phyloP scores from a whole-genome alignment of 2,113 vertebrate species.

The Dromaius novaehollandiae region DNA sequence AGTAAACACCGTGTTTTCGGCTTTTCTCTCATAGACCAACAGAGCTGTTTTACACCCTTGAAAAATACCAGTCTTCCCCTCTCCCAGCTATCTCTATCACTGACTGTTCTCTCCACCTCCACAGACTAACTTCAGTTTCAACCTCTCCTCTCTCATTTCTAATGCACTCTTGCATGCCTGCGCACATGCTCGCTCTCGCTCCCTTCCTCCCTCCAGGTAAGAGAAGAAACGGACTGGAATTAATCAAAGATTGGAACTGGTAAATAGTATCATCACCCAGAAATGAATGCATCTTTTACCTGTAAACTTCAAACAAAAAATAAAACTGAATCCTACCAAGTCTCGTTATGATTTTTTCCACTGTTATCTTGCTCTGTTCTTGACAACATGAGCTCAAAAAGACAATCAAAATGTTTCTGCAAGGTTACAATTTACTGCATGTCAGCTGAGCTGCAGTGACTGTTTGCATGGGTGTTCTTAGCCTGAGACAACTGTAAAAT shows the following conservation, averaged over 20 bases:
- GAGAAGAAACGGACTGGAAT: background rate
- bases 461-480: background rate
- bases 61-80: background rate
- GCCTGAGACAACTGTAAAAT: background rate
- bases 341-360: background rate
- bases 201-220: background rate
- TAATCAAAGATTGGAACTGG: background rate
- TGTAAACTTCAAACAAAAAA: background rate
- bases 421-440: background rate
- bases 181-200: too few relatives aligned
- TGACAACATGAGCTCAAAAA: background rate
- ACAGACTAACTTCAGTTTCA: background rate
- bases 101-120: background rate
- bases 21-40: background rate
- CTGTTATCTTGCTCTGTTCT: background rate
- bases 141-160: background rate
- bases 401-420: background rate
- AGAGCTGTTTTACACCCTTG: background rate
- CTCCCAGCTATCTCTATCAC: background rate
- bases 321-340: background rate
- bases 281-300: background rate
- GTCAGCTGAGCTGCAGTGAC: background rate
- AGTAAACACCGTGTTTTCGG: background rate
- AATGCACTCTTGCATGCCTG: background rate
- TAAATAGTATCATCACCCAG: background rate